Conservation (phyloP, 2,797 vertebrate genomes). For the Delichon dasypus region DNA sequence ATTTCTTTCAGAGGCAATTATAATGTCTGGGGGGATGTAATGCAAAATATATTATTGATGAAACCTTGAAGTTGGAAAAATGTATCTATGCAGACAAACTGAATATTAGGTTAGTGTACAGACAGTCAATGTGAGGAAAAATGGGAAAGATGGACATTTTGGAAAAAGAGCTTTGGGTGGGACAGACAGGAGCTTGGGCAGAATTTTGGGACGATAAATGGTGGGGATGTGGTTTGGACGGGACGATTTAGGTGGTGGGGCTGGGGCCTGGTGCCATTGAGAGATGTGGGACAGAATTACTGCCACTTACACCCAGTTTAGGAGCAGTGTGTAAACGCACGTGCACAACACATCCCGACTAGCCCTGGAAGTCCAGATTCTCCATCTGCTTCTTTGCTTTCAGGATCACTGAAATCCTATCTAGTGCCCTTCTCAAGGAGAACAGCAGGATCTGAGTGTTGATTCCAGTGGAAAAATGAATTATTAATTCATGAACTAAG, state of each 20-base stretch:
- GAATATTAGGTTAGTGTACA: neutral
- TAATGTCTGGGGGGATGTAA: neutral
- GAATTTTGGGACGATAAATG: neutral
- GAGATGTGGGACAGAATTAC: neutral
- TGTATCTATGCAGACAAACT: neutral
- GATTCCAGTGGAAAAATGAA: neutral
- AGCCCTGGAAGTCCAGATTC: neutral
- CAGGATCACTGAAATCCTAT: neutral
- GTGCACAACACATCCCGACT: fast-evolving
- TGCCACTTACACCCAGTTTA: neutral
- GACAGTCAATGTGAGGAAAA: neutral
- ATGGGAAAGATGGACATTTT: neutral
- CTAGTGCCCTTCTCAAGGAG: neutral
- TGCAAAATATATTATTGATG: neutral
- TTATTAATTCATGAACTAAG: neutral
- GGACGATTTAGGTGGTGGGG: too few species aligned
- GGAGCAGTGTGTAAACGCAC: fast-evolving
- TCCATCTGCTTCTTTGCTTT: neutral
- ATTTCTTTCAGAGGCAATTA: neutral
- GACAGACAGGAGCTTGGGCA: neutral
- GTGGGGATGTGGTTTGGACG: neutral
- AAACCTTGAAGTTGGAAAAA: neutral
- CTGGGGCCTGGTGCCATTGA: neutral
- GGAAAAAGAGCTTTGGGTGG: neutral
- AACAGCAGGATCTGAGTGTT: neutral